Conservation (phyloP, 2,113 vertebrate species). For the Grallaria varia region DNA sequence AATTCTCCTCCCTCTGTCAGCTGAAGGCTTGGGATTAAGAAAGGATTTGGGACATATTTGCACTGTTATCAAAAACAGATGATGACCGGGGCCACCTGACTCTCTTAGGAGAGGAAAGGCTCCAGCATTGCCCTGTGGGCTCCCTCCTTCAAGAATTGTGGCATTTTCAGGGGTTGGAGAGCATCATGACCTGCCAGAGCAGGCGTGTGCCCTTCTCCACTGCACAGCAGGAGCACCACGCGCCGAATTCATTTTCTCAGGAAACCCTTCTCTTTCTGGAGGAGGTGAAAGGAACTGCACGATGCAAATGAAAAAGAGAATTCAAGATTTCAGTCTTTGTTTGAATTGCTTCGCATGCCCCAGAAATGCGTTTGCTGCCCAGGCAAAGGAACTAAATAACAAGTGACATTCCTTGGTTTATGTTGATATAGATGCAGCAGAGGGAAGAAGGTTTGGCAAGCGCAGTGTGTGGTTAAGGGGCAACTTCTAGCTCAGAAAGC, state of each 20-base stretch:
- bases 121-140: neutral
- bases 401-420: neutral
- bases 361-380: neutral
- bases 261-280: neutral
- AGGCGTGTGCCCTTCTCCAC: neutral
- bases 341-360: neutral
- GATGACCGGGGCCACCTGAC: neutral
- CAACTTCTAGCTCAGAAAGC: neutral
- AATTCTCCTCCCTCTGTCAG: conserved; percentile 23
- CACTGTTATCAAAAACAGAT: neutral
- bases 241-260: neutral
- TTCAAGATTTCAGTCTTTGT: neutral
- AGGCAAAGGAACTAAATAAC: neutral
- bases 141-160: neutral
- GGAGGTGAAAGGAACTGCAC: neutral
- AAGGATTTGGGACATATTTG: neutral
- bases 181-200: neutral
- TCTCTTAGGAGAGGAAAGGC: neutral
- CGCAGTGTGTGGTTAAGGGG: neutral
- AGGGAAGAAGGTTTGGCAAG: neutral
- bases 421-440: neutral
- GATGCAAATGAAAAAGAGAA: conserved; percentile 10
- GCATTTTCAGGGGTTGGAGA: neutral
- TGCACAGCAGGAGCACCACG: neutral
- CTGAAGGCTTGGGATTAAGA: conserved; percentile 25